Conservation (phyloP, 1,140 invertebrate species). For the Drosophila pseudoobscura region DNA sequence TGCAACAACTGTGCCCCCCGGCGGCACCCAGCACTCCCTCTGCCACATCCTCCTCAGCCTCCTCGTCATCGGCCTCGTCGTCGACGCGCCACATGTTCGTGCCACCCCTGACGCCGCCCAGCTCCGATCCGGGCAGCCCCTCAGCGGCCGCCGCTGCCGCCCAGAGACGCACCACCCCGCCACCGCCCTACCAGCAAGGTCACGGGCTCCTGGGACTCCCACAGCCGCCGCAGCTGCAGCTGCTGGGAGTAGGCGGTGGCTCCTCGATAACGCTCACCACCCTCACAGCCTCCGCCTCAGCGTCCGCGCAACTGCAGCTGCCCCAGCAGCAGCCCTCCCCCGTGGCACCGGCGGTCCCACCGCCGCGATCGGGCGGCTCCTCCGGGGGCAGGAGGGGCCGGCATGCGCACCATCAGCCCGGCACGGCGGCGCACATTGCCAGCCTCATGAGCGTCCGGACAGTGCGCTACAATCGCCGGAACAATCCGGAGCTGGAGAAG, state of each 20-base stretch:
- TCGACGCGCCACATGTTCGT: slow-evolving; percentile 87
- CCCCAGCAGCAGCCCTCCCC: slow-evolving; percentile 31
- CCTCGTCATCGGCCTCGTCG: slow-evolving; percentile 52
- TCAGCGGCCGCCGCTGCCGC: slow-evolving; percentile 83
- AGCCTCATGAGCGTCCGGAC: slow-evolving; percentile 81
- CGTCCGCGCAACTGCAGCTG: slow-evolving; percentile 20
- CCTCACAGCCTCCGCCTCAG: slow-evolving; percentile 56
- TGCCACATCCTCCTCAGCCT: slow-evolving; percentile 68
- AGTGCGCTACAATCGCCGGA: slow-evolving; percentile 92
- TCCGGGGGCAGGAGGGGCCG: slow-evolving; percentile 52
- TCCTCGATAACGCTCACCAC: slow-evolving; percentile 67
- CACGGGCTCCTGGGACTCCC: slow-evolving; percentile 59
- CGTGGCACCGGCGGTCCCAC: slow-evolving; percentile 51
- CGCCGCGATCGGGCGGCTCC: slow-evolving; percentile 47
- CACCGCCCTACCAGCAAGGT: slow-evolving; percentile 83
- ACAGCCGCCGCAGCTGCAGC: slow-evolving; percentile 46
- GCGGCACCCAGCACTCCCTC: slow-evolving; percentile 73
- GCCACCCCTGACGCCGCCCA: slow-evolving; percentile 91
- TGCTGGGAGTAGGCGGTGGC: slow-evolving; percentile 46
- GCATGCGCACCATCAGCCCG: slow-evolving; percentile 68
- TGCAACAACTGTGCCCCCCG: slow-evolving; percentile 75
- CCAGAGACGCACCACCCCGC: slow-evolving; percentile 83
- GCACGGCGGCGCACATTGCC: slow-evolving; percentile 74
- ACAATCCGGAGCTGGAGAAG: slow-evolving; percentile 98
- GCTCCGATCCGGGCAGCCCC: slow-evolving; percentile 92